phyloP scores from a whole-genome alignment of 2,797 vertebrate genomes.

The Dendrocincla fuliginosa region DNA sequence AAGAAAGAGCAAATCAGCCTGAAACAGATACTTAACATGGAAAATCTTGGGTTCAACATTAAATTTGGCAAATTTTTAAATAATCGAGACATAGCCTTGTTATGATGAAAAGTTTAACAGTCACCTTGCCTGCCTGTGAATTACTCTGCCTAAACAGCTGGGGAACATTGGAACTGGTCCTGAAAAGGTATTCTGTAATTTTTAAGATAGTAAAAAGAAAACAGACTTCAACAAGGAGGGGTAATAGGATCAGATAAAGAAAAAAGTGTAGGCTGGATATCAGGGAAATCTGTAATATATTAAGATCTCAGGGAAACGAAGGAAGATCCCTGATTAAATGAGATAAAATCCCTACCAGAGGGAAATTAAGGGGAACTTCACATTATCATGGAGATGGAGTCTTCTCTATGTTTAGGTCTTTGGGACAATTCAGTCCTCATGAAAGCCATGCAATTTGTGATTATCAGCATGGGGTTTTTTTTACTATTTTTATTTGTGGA shows the following conservation, averaged over 20 bases:
- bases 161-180: neutral
- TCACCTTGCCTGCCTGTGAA: neutral
- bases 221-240: slow-evolving; percentile 13
- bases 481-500: neutral
- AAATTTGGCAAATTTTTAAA: neutral
- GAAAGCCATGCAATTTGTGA: neutral
- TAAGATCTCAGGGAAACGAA: slow-evolving; percentile 46
- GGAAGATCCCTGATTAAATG: slow-evolving; percentile 12
- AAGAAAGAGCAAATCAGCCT: slow-evolving; percentile 15
- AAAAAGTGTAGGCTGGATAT: slow-evolving; percentile 42
- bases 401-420: neutral
- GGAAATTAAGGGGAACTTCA: slow-evolving; percentile 51
- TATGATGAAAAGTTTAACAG: neutral
- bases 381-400: neutral
- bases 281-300: slow-evolving; percentile 52
- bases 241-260: slow-evolving; percentile 49
- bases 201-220: slow-evolving; percentile 5
- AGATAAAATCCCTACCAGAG: slow-evolving; percentile 40
- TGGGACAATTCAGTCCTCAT: neutral
- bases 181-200: slow-evolving; percentile 16
- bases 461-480: neutral
- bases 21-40: neutral
- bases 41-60: neutral
- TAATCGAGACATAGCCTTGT: neutral
- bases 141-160: neutral